Evolutionary conservation across 2,888 invertebrate species (phyloP).

Genomic region (Nemotelus nigrinus): DNA sequence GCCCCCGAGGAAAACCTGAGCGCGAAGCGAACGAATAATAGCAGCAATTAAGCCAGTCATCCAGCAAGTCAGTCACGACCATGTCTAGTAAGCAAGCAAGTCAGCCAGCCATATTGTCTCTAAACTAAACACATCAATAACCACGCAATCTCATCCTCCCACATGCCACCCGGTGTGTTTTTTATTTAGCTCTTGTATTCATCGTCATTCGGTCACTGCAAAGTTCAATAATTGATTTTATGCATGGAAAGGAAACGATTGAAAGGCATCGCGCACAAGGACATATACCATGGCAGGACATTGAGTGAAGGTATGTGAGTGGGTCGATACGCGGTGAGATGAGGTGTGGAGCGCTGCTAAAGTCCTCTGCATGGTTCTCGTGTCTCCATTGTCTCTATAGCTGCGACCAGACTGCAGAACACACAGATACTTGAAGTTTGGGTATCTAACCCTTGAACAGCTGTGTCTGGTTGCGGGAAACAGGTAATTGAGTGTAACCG

Average conservation of each 20-base stretch:
- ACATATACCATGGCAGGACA: neutral
- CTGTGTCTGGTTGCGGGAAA: too few relatives aligned
- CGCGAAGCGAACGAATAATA: neutral
- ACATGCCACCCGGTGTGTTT: neutral
- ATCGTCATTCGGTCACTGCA: conserved; percentile 37
- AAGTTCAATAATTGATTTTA: conserved; percentile 48
- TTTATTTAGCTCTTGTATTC: neutral
- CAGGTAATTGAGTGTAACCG: too few relatives aligned
- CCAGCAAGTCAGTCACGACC: neutral
- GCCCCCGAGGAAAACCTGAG: neutral
- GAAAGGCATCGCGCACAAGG: conserved; percentile 30
- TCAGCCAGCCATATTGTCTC: conserved; percentile 21
- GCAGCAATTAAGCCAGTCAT: neutral
- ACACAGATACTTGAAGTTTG: too few relatives aligned
- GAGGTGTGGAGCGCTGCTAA: too few relatives aligned
- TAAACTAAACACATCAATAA: conserved; percentile 2
- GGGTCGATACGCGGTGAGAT: neutral
- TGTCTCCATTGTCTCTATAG: too few relatives aligned
- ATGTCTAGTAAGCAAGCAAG: neutral
- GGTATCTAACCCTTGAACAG: too few relatives aligned
- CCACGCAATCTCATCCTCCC: conserved; percentile 24
- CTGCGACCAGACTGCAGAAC: too few relatives aligned
- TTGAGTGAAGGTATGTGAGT: neutral
- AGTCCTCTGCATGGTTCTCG: too few relatives aligned
- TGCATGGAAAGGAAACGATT: conserved; percentile 39